phyloP scores from a whole-genome alignment of 2,888 invertebrate genomes.

The Petrolisthes manimaculis region DNA sequence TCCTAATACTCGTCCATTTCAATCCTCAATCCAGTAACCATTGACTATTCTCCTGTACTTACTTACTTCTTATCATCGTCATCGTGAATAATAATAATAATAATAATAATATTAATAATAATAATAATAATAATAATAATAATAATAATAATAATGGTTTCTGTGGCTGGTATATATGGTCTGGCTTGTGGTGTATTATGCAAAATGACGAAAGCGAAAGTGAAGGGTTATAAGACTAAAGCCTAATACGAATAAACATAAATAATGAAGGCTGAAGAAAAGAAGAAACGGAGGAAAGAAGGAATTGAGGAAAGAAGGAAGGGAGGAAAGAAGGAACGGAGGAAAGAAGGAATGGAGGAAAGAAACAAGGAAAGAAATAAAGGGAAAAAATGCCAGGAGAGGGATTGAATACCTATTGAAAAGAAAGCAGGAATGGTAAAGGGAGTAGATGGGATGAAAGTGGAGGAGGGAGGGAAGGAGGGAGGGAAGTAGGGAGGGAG shows the following conservation, averaged over 20 bases:
- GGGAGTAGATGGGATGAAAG: slow-evolving; percentile 8
- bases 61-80: no score
- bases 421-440: background rate
- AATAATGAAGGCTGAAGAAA: background rate
- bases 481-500: background rate
- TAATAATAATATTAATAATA: no score
- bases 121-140: no score
- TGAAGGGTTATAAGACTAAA: no score
- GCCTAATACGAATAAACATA: background rate
- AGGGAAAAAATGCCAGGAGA: background rate
- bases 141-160: no score
- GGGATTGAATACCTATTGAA: background rate
- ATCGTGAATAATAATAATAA: no score
- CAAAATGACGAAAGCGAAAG: no score
- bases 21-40: no score
- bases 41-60: no score
- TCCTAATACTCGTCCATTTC: no score
- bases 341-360: slow-evolving; percentile 3
- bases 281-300: background rate
- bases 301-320: background rate
- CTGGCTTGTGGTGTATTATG: no score
- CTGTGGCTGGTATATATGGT: no score
- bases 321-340: background rate
- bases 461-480: slow-evolving; percentile 1
- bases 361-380: background rate